Conservation (phyloP, 2,797 vertebrate species). For the Holocentrus rufus region DNA sequence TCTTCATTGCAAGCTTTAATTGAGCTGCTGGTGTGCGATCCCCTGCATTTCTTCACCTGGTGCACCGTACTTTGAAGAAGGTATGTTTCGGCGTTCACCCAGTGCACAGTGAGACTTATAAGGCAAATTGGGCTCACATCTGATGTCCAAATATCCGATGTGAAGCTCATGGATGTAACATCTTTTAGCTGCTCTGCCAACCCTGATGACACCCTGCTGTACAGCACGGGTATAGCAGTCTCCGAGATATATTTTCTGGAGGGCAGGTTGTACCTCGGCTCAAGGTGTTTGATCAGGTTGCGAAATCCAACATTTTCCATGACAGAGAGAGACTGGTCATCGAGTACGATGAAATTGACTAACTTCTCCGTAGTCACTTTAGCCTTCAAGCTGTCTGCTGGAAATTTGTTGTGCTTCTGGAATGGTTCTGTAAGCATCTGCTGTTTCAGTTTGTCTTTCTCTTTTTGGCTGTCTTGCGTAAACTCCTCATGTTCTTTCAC, state of each 20-base stretch:
- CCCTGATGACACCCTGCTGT: not conserved
- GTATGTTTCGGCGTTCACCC: not conserved
- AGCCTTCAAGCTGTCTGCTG: slow-evolving; percentile 1
- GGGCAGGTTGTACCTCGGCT: slow-evolving; percentile 1
- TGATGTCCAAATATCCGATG: slow-evolving; percentile 17
- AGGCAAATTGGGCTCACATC: slow-evolving; percentile 12
- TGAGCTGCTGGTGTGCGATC: not conserved
- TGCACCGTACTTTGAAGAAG: slow-evolving; percentile 2
- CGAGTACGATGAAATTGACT: slow-evolving; percentile 21
- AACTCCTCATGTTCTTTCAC: slow-evolving; percentile 10
- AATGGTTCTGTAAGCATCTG: not conserved
- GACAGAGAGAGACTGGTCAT: slow-evolving; percentile 8
- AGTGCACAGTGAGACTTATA: slow-evolving; percentile 9
- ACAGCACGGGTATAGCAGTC: slow-evolving; percentile 10
- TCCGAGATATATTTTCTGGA: slow-evolving; percentile 22
- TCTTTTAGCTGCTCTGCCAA: slow-evolving; percentile 1
- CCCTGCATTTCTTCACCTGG: slow-evolving; percentile 7
- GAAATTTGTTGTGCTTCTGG: slow-evolving; percentile 4
- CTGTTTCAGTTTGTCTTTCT: not conserved
- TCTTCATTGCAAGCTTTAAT: slow-evolving; percentile 6
- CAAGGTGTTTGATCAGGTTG: slow-evolving; percentile 13
- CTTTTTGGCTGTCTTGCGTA: not conserved
- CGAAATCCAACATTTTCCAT: slow-evolving; percentile 21
- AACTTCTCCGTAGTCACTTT: slow-evolving; percentile 19
- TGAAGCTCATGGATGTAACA: slow-evolving; percentile 9